phyloP scores from a whole-genome alignment of 2,888 invertebrate genomes.

The Volucella bombylans region DNA sequence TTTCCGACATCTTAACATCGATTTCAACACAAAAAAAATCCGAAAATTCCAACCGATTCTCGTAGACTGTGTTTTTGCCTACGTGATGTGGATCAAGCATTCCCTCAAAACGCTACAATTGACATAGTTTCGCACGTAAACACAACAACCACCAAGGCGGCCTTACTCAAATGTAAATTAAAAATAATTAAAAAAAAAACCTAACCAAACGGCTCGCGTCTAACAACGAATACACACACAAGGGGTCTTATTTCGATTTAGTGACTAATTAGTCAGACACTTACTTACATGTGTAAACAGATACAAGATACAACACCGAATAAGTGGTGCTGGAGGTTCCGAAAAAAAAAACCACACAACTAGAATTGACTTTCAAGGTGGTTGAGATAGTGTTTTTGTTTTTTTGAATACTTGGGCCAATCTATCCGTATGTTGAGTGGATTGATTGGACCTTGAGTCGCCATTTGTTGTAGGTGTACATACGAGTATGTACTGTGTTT shows the following conservation, averaged over 20 bases:
- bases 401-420: too few species aligned
- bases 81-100: constrained; percentile 52
- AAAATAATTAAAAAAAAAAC: constrained; percentile 1
- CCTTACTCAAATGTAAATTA: constrained; percentile 43
- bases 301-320: background rate
- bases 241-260: constrained; percentile 46
- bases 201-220: background rate
- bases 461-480: background rate
- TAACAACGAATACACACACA: background rate
- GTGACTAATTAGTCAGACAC: constrained; percentile 48
- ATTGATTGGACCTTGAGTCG: constrained; percentile 3
- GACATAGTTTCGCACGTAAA: constrained; percentile 28
- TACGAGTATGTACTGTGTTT: background rate
- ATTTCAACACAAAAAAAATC: background rate
- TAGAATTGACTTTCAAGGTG: constrained; percentile 45
- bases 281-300: constrained; percentile 51
- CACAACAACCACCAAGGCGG: constrained; percentile 40
- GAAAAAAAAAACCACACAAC: background rate
- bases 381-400: constrained; percentile 23
- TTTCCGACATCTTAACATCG: constrained; percentile 16
- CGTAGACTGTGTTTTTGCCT: constrained; percentile 9
- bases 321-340: constrained; percentile 10
- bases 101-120: background rate
- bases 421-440: background rate
- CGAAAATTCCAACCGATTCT: background rate